Evolutionary conservation across 2,797 vertebrate genomes (phyloP), one percentile per base, ranked within the genome.

Genomic region (Fringilla coelebs): DNA sequence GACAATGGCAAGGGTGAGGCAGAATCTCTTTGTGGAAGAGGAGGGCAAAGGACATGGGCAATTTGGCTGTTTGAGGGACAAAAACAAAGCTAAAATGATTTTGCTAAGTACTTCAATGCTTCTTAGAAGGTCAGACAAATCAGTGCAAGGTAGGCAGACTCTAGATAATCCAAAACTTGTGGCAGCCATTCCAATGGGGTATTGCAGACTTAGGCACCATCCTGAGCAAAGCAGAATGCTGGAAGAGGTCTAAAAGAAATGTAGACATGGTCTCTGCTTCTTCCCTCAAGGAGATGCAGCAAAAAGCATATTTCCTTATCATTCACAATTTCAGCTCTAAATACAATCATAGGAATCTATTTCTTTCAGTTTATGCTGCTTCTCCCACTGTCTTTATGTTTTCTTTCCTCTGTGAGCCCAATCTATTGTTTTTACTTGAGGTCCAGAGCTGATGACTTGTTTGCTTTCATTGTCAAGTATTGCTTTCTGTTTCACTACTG

Each of bases 401-500:
- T 78, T 62, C 16, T 71, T 71, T 87, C 32, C 71, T 79, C 38
- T 65, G n/a, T 54, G 40, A 94, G 1, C 36, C 43, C 8, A 8
- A 51, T 46, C 52, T 67, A 40, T 93, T 94, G 82, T 94, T 93
- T 62, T 93, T 71, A 54, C 45, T 88, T 73, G 71, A 74, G 71
- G 82, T 86, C 63, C 80, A 70, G 82, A 89, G 85, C 82, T 67
- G 87, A 80, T 84, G 79, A 4, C 41, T 96, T 95, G 89, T 94
- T 96, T 94, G 80, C 83, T 90, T 94, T 88, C 89, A 88, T 87
- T 97, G 88, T 85, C 77, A 73, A 88, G 71, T 86, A 46, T 57
- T 81, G 85, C 91, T 91, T 94, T 93, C 89, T 2, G 5, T 90
- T 89, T 93, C 67, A 21, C 65, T 41, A 38, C 63, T 78, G 80